Base-by-base conservation (phyloP, 2,113 vertebrate species). In the Cnemophilus loriae region DNA sequence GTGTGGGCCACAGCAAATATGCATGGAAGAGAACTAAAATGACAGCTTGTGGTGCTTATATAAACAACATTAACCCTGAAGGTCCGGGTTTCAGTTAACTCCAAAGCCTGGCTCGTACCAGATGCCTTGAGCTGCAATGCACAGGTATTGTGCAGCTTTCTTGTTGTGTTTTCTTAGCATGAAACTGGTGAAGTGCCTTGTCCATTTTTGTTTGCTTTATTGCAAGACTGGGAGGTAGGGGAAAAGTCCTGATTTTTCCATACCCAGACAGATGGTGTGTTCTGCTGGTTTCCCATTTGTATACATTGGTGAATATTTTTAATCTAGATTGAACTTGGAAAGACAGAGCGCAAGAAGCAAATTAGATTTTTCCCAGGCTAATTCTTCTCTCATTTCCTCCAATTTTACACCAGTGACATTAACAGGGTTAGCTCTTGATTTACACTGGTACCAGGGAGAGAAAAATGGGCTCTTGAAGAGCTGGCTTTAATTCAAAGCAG, bases 311-410 rank as follows among this genome's bases (percentile, higher is more conserved):
- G 76, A 82, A 37, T 78, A 90, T 78, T 93, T 94, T 93, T 75
- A 90, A 84, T 87, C 44, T 60, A 57, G 52, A 65, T 78, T 75
- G 61, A 75, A 64, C 49, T 61, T 79, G 60, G 60, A 90, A 81
- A 87, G 77, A 63, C 53, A 80, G 23, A 78, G 61, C 22, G 0
- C 13, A 90, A 92, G 87, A 86, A 79, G 16, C 39, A 97, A 96
- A 95, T 96, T 87, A 84, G 65, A 87, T 96, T 95, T 94, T 81
- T 49, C 77, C 65, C 47, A 82, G 44, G 53, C 4, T 95, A 93
- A 94, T 93, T 87, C 79, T 96, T 95, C 64, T 95, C 83, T 90
- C 88, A 89, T 97, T 95, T 94, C 92, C 93, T 94, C 76, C 75
- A 68, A 3, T 88, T 95, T 94, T 96, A 86, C 78, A 92, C 57